These are phyloP conservation scores for Ptiloglossa arizonensis DNA, from an alignment of 1,140 invertebrate species.

Conservation along the genomic window DNA sequence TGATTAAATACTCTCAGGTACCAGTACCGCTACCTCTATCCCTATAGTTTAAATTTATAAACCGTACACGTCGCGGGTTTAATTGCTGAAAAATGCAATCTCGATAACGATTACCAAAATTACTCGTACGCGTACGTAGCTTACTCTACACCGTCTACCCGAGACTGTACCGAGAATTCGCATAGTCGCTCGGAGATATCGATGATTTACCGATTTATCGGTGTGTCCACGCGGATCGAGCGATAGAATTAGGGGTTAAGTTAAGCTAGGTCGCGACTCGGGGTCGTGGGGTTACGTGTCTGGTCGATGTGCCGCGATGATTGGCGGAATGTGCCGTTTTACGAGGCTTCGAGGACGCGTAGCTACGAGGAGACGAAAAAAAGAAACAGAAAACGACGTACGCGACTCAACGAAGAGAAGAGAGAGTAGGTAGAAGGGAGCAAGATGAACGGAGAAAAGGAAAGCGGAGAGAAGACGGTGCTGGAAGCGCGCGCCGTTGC, in stretches of 20 bases:
- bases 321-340: constrained; percentile 71
- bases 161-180: not conserved
- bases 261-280: constrained; percentile 43
- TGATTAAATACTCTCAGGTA: too few relatives aligned
- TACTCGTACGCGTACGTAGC: too few relatives aligned
- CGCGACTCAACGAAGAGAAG: not conserved
- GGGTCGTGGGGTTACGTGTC: constrained; percentile 50
- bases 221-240: constrained; percentile 45
- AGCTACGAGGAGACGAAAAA: constrained; percentile 40
- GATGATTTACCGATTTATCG: constrained; percentile 58
- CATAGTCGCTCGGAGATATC: constrained; percentile 6
- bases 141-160: not conserved
- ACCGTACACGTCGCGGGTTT: too few relatives aligned
- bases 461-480: constrained; percentile 18
- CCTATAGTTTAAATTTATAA: too few relatives aligned
- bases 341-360: constrained; percentile 64
- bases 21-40: too few relatives aligned
- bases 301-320: constrained; percentile 61
- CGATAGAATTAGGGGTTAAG: constrained; percentile 41
- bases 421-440: not conserved
- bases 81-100: not conserved
- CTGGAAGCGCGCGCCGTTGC: constrained; percentile 52
- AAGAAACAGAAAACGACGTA: constrained; percentile 48
- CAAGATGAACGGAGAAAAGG: not conserved
- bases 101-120: not conserved